These are phyloP conservation scores for Mya arenaria DNA, from an alignment of 1,140 invertebrate genomes.

Conservation along the genomic window DNA sequence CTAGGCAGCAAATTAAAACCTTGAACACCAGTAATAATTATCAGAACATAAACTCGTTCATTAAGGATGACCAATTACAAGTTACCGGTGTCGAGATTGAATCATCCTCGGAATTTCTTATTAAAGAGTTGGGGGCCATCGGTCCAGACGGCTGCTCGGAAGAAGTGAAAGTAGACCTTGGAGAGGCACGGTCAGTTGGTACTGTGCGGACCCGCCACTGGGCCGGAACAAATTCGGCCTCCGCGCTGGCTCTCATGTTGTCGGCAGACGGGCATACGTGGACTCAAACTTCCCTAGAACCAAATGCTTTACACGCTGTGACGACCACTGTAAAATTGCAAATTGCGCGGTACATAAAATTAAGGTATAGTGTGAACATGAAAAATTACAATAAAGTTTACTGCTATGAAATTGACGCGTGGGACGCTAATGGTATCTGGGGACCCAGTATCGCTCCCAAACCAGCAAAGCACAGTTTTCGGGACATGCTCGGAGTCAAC, in stretches of 20 bases:
- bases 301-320: constrained; percentile 59
- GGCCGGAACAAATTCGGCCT: constrained; percentile 59
- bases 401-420: constrained; percentile 68
- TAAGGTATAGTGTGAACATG: constrained; percentile 52
- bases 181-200: constrained; percentile 36
- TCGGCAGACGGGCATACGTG: constrained; percentile 59
- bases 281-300: constrained; percentile 49
- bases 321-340: constrained; percentile 35
- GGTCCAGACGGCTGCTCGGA: constrained; percentile 55
- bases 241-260: constrained; percentile 34
- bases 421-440: constrained; percentile 56
- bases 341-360: constrained; percentile 39
- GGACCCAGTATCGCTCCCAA: constrained; percentile 45
- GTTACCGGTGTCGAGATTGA: constrained; percentile 45
- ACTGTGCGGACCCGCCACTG: constrained; percentile 64
- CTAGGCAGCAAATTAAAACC: constrained; percentile 33
- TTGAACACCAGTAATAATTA: constrained; percentile 60
- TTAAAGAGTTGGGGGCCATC: constrained; percentile 63
- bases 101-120: constrained; percentile 48
- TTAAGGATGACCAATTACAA: constrained; percentile 21
- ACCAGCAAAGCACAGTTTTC: constrained; percentile 49
- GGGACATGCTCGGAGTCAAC: constrained; percentile 67
- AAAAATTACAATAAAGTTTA: constrained; percentile 61
- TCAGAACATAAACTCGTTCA: constrained; percentile 32
- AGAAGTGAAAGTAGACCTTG: constrained; percentile 61